phyloP scores from a whole-genome alignment of 2,113 vertebrate species.

The Paramormyrops kingsleyae region DNA sequence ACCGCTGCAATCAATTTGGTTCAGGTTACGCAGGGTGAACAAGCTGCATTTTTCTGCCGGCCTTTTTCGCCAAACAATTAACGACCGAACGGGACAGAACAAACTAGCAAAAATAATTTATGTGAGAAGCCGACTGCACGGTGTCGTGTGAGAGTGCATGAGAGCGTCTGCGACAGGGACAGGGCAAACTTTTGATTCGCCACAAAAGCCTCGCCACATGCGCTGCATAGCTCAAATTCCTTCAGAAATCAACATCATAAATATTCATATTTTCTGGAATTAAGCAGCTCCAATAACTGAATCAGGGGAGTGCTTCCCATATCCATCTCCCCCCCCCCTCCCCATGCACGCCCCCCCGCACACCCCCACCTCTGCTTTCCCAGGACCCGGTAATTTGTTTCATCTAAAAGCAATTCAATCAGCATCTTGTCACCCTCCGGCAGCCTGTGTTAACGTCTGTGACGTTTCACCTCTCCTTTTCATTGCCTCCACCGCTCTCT shows the following conservation, averaged over 20 bases:
- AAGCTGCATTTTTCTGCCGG: neutral
- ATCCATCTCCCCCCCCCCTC: neutral
- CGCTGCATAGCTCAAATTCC: neutral
- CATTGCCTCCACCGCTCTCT: neutral
- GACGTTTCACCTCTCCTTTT: conserved; percentile 41
- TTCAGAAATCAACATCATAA: conserved; percentile 11
- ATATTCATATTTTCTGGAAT: conserved; percentile 32
- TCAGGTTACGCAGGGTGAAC: neutral
- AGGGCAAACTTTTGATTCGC: neutral
- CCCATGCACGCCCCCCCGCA: neutral
- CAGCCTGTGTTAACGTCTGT: conserved; percentile 59
- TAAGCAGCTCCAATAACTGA: neutral
- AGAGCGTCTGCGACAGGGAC: neutral
- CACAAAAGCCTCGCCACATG: neutral
- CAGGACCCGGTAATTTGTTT: conserved; percentile 54
- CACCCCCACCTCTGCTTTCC: conserved; percentile 38
- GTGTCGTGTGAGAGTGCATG: neutral
- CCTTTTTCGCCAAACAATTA: neutral
- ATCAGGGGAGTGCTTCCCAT: conserved; percentile 37
- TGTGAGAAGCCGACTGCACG: neutral
- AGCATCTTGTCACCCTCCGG: conserved; percentile 65
- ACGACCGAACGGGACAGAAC: neutral
- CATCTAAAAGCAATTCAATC: conserved; percentile 69
- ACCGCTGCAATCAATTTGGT: neutral
- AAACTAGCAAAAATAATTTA: neutral